phyloP scores from a whole-genome alignment of 2,113 vertebrate genomes.

The Epinephelus cyanopodus region DNA sequence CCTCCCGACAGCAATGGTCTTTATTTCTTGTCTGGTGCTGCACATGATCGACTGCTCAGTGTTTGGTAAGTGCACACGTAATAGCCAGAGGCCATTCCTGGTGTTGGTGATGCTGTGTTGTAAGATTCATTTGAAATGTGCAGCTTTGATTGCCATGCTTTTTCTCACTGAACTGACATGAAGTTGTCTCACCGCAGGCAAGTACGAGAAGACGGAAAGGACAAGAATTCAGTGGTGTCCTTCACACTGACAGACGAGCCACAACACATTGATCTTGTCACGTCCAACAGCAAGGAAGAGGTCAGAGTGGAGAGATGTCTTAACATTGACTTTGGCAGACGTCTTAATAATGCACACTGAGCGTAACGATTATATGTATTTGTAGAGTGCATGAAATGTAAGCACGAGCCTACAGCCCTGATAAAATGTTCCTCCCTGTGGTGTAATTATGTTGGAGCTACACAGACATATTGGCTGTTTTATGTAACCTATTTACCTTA shows the following conservation, averaged over 20 bases:
- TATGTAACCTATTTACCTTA: background rate
- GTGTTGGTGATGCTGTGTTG: accelerated
- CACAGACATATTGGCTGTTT: background rate
- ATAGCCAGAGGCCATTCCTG: too few species aligned
- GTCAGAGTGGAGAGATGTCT: constrained; percentile 72
- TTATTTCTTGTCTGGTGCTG: constrained; percentile 96
- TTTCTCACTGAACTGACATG: background rate
- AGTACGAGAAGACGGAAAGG: constrained; percentile 93
- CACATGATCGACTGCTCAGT: constrained; percentile 94
- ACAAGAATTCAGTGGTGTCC: constrained; percentile 95
- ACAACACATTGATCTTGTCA: constrained; percentile 89
- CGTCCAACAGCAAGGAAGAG: constrained; percentile 94
- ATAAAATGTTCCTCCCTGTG: background rate
- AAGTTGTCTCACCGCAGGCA: constrained; percentile 86
- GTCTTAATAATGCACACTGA: accelerated
- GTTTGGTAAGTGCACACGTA: constrained; percentile 91
- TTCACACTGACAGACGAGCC: constrained; percentile 95
- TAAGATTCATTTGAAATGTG: background rate
- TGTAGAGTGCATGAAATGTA: background rate
- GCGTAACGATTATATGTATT: background rate
- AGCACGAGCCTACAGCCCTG: background rate
- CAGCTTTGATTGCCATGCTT: background rate
- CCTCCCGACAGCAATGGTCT: constrained; percentile 92
- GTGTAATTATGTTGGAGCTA: background rate
- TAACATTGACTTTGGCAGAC: background rate